Percentiles rank a stretch among this genome's conserved stretches.
Conservation (phyloP, 2,113 vertebrate genomes). For the Corydoras maculifer region DNA sequence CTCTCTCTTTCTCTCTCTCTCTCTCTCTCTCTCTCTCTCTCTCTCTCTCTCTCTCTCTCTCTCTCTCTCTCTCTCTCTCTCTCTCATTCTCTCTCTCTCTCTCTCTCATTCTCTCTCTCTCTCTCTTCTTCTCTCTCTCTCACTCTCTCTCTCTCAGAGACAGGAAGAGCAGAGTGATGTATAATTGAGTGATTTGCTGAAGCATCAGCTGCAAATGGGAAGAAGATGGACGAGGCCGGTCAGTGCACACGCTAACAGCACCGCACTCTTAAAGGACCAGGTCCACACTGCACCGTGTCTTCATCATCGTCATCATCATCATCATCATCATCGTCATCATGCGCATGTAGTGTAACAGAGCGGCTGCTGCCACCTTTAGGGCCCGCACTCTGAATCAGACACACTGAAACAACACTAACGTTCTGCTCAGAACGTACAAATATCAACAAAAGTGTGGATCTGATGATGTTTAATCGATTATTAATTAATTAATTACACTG, state of each 20-base stretch:
- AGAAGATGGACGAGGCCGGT: not conserved
- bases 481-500: no score
- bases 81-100: constrained; percentile 32
- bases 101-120: constrained; percentile 32
- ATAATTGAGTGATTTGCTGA: constrained; percentile 26
- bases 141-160: constrained; percentile 3
- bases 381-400: no score
- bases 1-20: constrained; percentile 32
- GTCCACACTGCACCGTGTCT: no score
- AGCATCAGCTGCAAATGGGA: constrained; percentile 10
- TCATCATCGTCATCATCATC: no score
- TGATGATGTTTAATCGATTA: no score
- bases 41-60: constrained; percentile 34
- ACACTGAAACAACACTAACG: no score
- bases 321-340: no score
- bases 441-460: no score
- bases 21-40: constrained; percentile 42
- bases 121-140: constrained; percentile 39
- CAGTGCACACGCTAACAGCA: not conserved
- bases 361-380: no score
- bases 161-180: constrained; percentile 15
- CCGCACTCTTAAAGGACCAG: no score
- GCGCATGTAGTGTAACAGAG: no score
- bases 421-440: no score
- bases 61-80: constrained; percentile 32